Base-by-base conservation (phyloP, 2,797 vertebrate genomes). In the Clarias platycephalus region DNA sequence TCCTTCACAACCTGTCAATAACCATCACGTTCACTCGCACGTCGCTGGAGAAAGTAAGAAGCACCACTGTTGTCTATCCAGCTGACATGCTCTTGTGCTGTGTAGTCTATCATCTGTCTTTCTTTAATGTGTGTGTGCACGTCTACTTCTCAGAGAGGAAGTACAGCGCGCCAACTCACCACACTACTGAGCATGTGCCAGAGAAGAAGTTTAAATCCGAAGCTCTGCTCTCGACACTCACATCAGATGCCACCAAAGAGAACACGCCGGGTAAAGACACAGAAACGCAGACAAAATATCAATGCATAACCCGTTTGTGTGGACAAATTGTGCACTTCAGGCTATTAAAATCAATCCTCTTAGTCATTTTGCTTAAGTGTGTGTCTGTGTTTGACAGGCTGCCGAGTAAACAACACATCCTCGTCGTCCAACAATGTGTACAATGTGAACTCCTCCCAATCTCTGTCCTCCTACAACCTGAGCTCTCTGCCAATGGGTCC, bases 151-250 rank as follows among this genome's bases (percentile, higher is more conserved):
- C 93, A 99, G 98, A 99, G 95, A 97, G 98, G 91, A 99, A 99
- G 92, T 97, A 98, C 93, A 98, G 94, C 79, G 93, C 96, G 44
- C 95, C 97, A 4, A 91, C 95, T 82, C 98, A 99, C 88, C 98
- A 99, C 93, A 95, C 96, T 16, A 95, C 97, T 81, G 98, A 99
- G 89, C 97, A 99, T 26, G 94, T 98, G 88, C 96, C 98, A 74
- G 98, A 99, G 92, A 99, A 99, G 95, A 99, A 99, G 92, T 99
- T 99, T 91, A 99, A 99, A 91, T 99, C 98, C n/a, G 98, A 99
- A 94, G 98, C 97, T 86, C 95, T 99, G 89, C 95, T 99, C 8
- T 99, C 98, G 77, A 99, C 98, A 0, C 95, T 99, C 81, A 99
- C 98, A 0, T 99, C 97, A 72, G 98, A 99, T 83, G 96, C 96